Base-by-base conservation (phyloP, 2,113 vertebrate genomes). In the Ammodytes dubius region DNA sequence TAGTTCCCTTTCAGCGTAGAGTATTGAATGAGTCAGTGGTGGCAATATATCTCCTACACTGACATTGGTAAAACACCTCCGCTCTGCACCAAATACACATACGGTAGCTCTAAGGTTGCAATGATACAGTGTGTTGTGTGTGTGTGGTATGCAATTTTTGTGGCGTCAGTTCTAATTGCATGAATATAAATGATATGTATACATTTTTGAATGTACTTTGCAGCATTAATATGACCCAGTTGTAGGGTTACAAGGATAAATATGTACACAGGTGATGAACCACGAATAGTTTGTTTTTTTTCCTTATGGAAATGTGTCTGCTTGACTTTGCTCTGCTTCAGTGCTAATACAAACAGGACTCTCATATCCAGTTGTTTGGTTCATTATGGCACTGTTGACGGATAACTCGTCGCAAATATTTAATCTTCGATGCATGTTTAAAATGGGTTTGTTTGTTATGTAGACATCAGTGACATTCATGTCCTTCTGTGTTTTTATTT, bases 111-210 rank as follows among this genome's bases (percentile, higher is more conserved):
- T 39, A 35, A 37, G 39, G n/a, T 27, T 13, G 7, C 15, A 13
- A 7, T 53, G 17, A 60, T 49, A 17, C 17, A 13, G 10, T 63
- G 5, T 27, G 1, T 27, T 27, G 19, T 74, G 50, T 60, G 7
- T 13, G 5, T 82, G 35, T n/a, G n/a, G n/a, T 67, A 58, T 58
- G 52, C 2, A 27, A 74, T 40, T 61, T 61, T 10, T 77, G 11
- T n/a, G 9, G 46, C 19, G 37, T 77, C 61, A 76, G 40, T 59
- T 37, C 59, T 88, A 50, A 81, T 83, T 71, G 37, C 53, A 40
- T 66, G 0, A 54, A 77, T 56, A 59, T 47, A 64, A 81, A 74
- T 76, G 13, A 47, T 69, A 46, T 61, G 47, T 66, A 65, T 10
- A 69, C 40, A 40, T 49, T 46, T 71, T 67, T 78, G 19, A 47